A percentile compares a stretch with the other conserved stretches of the same genome.
These are phyloP conservation scores for Sula dactylatra DNA, from an alignment of 2,113 vertebrate species.

Conservation along the genomic window DNA sequence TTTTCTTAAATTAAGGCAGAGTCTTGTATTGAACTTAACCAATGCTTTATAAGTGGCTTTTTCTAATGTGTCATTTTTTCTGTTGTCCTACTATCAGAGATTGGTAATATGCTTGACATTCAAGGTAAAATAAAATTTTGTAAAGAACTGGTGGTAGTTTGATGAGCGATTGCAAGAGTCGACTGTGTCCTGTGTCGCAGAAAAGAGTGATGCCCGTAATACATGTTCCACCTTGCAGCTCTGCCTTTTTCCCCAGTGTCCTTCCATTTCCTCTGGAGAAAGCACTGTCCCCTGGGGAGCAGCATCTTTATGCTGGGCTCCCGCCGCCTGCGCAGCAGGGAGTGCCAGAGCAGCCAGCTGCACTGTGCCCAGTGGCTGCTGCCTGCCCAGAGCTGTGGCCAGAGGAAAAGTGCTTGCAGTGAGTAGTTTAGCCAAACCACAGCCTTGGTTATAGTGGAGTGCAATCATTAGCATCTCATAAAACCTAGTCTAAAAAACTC, in stretches of 20 bases:
- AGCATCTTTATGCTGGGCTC: neutral
- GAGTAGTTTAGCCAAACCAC: neutral
- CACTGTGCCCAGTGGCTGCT: neutral
- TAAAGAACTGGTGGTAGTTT: constrained; percentile 8
- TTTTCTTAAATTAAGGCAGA: constrained; percentile 61
- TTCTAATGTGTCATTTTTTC: constrained; percentile 36
- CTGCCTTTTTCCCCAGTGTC: neutral
- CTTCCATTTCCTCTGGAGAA: neutral
- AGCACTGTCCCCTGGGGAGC: neutral
- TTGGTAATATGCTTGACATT: constrained; percentile 66
- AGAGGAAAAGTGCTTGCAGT: accelerated
- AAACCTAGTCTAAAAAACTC: neutral
- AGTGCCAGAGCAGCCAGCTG: neutral
- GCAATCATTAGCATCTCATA: neutral
- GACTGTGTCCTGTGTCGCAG: neutral
- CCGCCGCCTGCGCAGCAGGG: neutral
- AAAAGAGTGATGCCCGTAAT: neutral
- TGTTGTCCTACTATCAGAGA: constrained; percentile 40
- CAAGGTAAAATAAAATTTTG: constrained; percentile 73
- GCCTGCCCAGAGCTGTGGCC: neutral
- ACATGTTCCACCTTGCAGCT: neutral
- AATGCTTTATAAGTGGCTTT: constrained; percentile 16
- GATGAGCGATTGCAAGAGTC: neutral
- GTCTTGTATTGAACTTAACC: constrained; percentile 42
- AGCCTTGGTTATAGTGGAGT: neutral